Base-by-base conservation (phyloP, 1,140 invertebrate species). In the Elymnias hypermnestra region DNA sequence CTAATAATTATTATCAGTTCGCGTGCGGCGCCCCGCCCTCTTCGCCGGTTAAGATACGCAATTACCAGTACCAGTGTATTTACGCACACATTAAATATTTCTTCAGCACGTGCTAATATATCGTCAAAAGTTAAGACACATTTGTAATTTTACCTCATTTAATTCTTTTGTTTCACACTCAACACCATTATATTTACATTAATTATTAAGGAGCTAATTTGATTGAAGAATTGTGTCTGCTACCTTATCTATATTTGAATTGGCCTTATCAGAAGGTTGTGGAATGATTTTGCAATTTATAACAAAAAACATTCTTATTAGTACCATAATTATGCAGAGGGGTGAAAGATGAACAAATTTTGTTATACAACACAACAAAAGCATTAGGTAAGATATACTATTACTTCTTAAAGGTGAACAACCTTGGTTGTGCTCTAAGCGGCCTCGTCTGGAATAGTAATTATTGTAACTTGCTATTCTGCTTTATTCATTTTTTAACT, bases 1-100 rank as follows among this genome's bases (percentile, higher is more conserved):
- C 72, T 82, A 81, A 81, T 81, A 83, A 82, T 84, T 83, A 75
- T 72, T 77, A 81, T 82, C 77, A 75, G 75, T 75, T 72, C 57
- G 75, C 72, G 73, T 82, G 77, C 61, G 61, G 48, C 54, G 60
- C 58, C 59, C 62, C 66, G 70, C 74, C 73, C 60, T 57, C 53
- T 41, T 51, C 37, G 33, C 21, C 43, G 36, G 23, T 29, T 58
- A 44, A 61, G 61, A 64, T 72, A 76, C 72, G 63, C 65, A 73
- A 56, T 65, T 64, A 64, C 60, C 17, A 53, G 54, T 57, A 70
- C 60, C 42, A 36, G 10, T 49, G 42, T 41, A 54, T 36, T 52
- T 38, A 55, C 60, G 43, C 56, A 55, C 57, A 65, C 45, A 56
- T 42, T 36, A 29, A 8, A 33, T 29, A 26, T 7, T 26, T 12